Evolutionary conservation across 2,113 vertebrate genomes (phyloP).

Genomic region (Daphoenositta chrysoptera): DNA sequence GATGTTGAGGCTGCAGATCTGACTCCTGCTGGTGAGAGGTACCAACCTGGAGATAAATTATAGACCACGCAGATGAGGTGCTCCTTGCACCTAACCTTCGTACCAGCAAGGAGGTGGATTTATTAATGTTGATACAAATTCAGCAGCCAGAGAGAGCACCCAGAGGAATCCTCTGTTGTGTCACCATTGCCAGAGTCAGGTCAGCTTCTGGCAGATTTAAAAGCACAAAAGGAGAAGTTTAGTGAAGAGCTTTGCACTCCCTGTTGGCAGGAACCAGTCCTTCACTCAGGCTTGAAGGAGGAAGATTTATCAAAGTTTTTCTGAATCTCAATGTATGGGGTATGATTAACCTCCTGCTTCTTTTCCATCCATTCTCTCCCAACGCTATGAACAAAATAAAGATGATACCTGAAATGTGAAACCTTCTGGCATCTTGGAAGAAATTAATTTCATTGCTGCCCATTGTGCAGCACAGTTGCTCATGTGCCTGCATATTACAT

Average conservation of each 20-base stretch:
- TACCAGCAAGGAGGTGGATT: background rate
- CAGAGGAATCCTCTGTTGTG: background rate
- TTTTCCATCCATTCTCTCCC: background rate
- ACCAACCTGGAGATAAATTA: background rate
- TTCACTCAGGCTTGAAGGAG: background rate
- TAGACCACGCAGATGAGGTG: background rate
- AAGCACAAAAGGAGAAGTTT: background rate
- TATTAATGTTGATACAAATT: background rate
- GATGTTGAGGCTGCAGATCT: background rate
- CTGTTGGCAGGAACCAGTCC: background rate
- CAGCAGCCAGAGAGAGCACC: background rate
- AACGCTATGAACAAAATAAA: background rate
- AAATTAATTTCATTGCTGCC: background rate
- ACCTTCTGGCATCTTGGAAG: background rate
- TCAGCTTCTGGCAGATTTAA: background rate
- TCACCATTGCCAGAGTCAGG: background rate
- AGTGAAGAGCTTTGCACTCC: background rate
- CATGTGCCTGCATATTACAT: conserved; percentile 1
- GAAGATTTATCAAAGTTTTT: background rate
- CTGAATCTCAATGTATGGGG: background rate
- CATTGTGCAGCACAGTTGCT: background rate
- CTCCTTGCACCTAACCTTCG: background rate
- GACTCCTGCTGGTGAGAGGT: background rate
- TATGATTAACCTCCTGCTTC: background rate
- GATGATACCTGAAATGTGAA: background rate